Conservation (phyloP, 2,888 invertebrate genomes). For the Drosophila rubida region DNA sequence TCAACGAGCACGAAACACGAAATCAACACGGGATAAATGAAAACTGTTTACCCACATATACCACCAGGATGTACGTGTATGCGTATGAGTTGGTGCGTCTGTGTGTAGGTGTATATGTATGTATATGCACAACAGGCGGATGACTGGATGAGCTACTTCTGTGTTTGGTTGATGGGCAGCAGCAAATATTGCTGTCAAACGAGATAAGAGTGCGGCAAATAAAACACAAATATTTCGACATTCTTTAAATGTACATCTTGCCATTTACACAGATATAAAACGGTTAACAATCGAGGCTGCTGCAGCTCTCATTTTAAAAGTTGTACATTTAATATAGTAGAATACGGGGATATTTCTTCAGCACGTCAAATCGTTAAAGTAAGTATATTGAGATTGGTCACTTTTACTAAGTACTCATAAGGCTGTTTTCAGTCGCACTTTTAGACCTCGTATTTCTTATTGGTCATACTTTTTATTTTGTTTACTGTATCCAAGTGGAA, state of each 20-base stretch:
- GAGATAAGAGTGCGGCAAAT: slow-evolving; percentile 52
- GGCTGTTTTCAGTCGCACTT: too few relatives aligned
- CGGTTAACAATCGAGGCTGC: background rate
- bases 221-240: slow-evolving; percentile 58
- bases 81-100: background rate
- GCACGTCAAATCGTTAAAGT: background rate
- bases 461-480: background rate
- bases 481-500: background rate
- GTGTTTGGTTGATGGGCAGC: slow-evolving; percentile 12
- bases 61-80: background rate
- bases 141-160: slow-evolving; percentile 2
- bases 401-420: too few relatives aligned
- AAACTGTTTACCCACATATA: slow-evolving; percentile 19
- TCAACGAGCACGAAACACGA: slow-evolving; percentile 47
- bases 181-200: slow-evolving; percentile 33
- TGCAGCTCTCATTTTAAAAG: background rate
- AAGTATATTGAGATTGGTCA: background rate
- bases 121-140: background rate
- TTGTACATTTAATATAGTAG: background rate
- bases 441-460: too few relatives aligned
- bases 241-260: background rate
- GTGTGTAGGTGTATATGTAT: background rate
- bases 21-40: slow-evolving; percentile 49
- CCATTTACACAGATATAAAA: background rate
- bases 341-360: background rate